A percentile compares a stretch with the other conserved stretches of the same genome.
Evolutionary conservation across 2,888 invertebrate species (phyloP).

Genomic region (Melieria omissa): DNA sequence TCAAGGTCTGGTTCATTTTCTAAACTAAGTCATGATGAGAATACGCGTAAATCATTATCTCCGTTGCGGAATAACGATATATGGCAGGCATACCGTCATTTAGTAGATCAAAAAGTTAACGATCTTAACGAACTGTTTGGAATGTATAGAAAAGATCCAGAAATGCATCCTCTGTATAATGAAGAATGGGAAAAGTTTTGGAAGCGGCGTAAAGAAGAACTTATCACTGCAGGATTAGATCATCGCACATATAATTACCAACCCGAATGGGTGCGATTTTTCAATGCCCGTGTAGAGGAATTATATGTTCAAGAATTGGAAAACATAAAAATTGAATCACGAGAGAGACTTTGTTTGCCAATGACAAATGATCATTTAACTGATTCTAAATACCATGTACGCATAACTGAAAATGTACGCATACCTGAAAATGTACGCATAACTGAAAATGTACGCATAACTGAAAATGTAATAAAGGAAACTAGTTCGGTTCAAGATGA

Average conservation of each 20-base stretch:
- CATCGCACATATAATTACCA: conserved; percentile 84
- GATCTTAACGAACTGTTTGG: conserved; percentile 71
- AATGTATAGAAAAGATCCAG: conserved; percentile 74
- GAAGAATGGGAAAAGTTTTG: conserved; percentile 91
- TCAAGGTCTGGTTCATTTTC: neutral
- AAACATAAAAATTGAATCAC: conserved; percentile 55
- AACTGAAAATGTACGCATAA: neutral
- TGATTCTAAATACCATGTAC: conserved; percentile 72
- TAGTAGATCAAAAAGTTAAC: conserved; percentile 56
- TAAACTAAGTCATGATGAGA: conserved; percentile 6
- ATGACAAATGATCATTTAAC: conserved; percentile 54
- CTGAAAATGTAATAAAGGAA: neutral
- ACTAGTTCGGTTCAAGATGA: neutral
- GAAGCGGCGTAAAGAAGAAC: conserved; percentile 82
- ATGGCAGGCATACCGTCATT: conserved; percentile 62
- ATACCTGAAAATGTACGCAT: neutral
- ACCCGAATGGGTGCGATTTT: conserved; percentile 86
- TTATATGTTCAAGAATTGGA: conserved; percentile 78
- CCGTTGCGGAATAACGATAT: conserved; percentile 57
- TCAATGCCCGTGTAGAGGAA: conserved; percentile 82
- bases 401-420: conserved; percentile 68
- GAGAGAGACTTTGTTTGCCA: conserved; percentile 56
- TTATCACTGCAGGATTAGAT: conserved; percentile 69
- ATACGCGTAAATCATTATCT: conserved; percentile 53
- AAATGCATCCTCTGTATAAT: conserved; percentile 85